Evolutionary conservation across 2,113 vertebrate genomes (phyloP), one percentile per base, ranked within the genome.

Genomic region (Gymnobelideus leadbeateri): DNA sequence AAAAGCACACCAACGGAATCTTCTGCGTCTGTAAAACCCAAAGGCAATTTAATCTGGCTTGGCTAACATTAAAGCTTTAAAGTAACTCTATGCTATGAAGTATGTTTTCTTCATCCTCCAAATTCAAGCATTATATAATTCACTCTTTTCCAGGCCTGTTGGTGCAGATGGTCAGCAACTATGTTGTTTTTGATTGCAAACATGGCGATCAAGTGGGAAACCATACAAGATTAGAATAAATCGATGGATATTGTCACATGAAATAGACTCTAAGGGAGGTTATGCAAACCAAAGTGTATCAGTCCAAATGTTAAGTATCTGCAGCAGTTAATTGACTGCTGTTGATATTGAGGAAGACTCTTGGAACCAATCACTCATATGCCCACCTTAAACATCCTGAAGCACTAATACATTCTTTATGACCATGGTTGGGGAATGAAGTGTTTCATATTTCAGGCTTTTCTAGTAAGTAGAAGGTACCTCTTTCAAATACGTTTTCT

Each of bases 51-150:
- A 97, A 97, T 98, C 94, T 96, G 95, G 89, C 6, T 94, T 37
- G 93, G 94, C 89, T 51, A 96, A 95, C 49, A 96, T 14, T 9
- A 96, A 97, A 95, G 97, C 92, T 97, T 95, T 95, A 96, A 97
- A 98, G 97, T 96, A 97, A 98, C 92, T 98, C 97, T 98, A 97
- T 92, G 97, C 97, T 96, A 90, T 94, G 96, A 97, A 97, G 92
- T 84, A 97, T 54, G 54, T 96, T 95, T 98, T 93, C 95, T 89
- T 98, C 57, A 46, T 95, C 97, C 98, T 96, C 92, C 94, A 97
- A 97, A 91, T 96, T 97, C 37, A 94, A 68, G 94, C 91, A 97
- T 98, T 98, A 97, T 94, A 97, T 47, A 98, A 96, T 93, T 90
- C 92, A 95, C 93, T 95, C 97, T 98, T 97, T 97, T 96, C 94